A percentile compares a stretch with the other conserved stretches of the same genome.
These are phyloP conservation scores for Toxotes lorentzi DNA, from an alignment of 2,797 vertebrate species.

Conservation along the genomic window DNA sequence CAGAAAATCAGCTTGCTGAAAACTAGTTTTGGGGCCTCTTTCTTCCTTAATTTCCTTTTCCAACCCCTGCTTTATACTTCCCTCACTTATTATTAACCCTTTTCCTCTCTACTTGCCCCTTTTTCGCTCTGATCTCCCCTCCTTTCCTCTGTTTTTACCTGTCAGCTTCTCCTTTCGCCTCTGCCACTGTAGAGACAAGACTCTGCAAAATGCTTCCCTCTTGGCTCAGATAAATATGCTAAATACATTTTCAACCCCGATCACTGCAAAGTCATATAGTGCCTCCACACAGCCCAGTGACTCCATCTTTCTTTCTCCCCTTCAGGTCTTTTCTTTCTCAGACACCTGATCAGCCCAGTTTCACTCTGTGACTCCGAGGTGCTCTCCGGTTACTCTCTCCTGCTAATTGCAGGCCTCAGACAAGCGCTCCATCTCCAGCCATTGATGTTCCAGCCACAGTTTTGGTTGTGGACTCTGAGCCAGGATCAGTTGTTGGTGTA, in stretches of 20 bases:
- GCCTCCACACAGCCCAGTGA: background rate
- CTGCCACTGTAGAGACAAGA: background rate
- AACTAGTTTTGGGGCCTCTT: slow-evolving; percentile 24
- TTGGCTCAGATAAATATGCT: slow-evolving; percentile 26
- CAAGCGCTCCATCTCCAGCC: slow-evolving; percentile 13
- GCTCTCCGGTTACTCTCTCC: slow-evolving; percentile 75
- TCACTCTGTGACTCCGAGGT: slow-evolving; percentile 53
- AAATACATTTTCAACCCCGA: slow-evolving; percentile 1
- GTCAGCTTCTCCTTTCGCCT: slow-evolving; percentile 17
- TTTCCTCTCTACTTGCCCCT: background rate
- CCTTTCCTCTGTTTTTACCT: slow-evolving; percentile 25
- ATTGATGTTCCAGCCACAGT: background rate
- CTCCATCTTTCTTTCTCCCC: slow-evolving; percentile 44
- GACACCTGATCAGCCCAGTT: slow-evolving; percentile 73
- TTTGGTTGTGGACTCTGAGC: slow-evolving; percentile 35
- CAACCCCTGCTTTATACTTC: background rate
- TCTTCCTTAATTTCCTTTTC: slow-evolving; percentile 12
- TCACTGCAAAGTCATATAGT: background rate
- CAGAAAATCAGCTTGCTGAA: slow-evolving; percentile 58
- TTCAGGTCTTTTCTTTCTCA: slow-evolving; percentile 40
- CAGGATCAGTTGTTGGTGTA: slow-evolving; percentile 48
- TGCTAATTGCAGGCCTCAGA: slow-evolving; percentile 23
- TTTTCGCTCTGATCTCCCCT: background rate
- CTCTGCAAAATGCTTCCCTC: slow-evolving; percentile 5
- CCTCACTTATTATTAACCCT: slow-evolving; percentile 17